Evolutionary conservation across 2,113 vertebrate species (phyloP).

Genomic region (Hippocampus abdominalis): DNA sequence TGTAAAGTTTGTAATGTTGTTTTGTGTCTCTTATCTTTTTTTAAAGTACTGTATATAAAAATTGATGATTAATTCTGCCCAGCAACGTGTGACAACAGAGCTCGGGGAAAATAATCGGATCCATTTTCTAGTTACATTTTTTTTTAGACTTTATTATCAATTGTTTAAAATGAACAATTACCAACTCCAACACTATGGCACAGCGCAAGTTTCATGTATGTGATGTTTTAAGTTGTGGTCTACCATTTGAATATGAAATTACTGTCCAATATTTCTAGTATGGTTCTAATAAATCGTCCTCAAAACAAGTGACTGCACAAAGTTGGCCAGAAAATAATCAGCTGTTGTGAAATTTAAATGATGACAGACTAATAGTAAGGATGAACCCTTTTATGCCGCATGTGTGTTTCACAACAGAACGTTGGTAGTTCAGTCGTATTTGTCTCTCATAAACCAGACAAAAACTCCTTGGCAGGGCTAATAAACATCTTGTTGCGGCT

Average conservation of each 20-base stretch:
- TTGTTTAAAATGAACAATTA: background rate
- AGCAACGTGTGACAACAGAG: background rate
- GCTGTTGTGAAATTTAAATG: background rate
- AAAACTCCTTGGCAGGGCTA: background rate
- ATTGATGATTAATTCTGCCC: too few species aligned
- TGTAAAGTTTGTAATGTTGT: too few species aligned
- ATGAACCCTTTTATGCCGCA: background rate
- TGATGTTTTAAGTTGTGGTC: too few species aligned
- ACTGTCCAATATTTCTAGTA: background rate
- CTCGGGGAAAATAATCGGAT: background rate
- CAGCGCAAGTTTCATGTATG: too few species aligned
- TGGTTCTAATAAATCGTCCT: background rate
- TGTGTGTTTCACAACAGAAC: background rate
- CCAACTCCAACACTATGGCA: too few species aligned
- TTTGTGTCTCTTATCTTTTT: too few species aligned
- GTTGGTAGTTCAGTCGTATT: background rate
- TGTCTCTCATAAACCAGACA: background rate
- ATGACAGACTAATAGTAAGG: background rate
- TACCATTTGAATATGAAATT: too few species aligned
- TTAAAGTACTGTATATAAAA: too few species aligned
- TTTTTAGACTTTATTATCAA: background rate
- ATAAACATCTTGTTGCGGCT: background rate
- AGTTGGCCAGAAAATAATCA: background rate
- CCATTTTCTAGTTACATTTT: background rate
- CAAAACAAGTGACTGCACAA: too few species aligned